Evolutionary conservation across 2,113 vertebrate species (phyloP), one percentile per base, ranked within the genome.

Genomic region (Pollachius pollachius): DNA sequence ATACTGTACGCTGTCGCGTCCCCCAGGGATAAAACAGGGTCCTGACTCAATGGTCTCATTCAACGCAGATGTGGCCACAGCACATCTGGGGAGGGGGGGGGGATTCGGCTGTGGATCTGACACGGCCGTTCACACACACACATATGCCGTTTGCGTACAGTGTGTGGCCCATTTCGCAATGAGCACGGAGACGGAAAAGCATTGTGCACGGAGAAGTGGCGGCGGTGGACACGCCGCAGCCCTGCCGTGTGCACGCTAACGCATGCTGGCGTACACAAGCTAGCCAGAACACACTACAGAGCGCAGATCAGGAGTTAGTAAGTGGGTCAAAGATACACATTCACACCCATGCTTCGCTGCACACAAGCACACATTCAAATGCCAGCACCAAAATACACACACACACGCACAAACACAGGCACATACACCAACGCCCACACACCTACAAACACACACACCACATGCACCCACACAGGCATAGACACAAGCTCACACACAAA

Each of bases 11-110:
- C 15, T 25, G 11, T 23, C n/a, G 58, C 9, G 21, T 60, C 58
- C 21, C 56, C 77, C 76, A 72, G 68, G 78, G 72, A 74, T 58
- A 74, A 71, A 72, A 64, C 62, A 58, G 58, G 41, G 63, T 19
- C 37, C 41, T 70, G 21, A 68, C 52, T 48, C 41, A 48, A 9
- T 69, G 70, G 76, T 79, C 82, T 84, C 72, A 84, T 79, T 81
- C 73, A 72, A 87, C 79, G 74, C 86, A 88, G 87, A 88, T 88
- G 89, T 48, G 81, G 76, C 69, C 13, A 23, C 73, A 59, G 72
- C 73, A 77, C 78, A 54, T 76, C 57, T 59, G 15, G 58, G 13
- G 56, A 37, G 27, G 30, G 59, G 1, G 58, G 3, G 64, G 57
- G 48, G 15, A 27, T 58, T n/a, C 5, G 21, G 58, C 6, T 30